phyloP scores from a whole-genome alignment of 2,888 invertebrate genomes.

The Agrotis segetum region DNA sequence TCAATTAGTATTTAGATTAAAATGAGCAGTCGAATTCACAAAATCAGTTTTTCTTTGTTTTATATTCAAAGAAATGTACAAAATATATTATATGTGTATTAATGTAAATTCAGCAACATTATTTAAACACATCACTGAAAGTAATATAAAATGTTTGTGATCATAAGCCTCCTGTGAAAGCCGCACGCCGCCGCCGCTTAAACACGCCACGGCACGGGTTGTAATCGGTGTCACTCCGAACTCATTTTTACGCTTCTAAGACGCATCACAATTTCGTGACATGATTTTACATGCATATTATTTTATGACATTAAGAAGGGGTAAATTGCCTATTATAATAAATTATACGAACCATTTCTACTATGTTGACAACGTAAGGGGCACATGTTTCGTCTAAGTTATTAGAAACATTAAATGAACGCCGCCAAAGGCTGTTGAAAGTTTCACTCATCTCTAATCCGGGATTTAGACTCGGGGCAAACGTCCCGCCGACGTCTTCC shows the following conservation, averaged over 20 bases:
- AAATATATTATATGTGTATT: too few species aligned
- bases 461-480: conserved; percentile 42
- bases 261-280: conserved; percentile 1
- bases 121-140: not conserved
- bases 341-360: not conserved
- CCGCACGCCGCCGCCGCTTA: not conserved
- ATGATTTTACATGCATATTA: conserved; percentile 10
- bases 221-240: conserved; percentile 37
- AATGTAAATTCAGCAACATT: not conserved
- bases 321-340: conserved; percentile 14
- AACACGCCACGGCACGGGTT: conserved; percentile 4
- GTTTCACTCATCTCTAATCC: conserved; percentile 49
- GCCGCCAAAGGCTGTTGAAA: conserved; percentile 37
- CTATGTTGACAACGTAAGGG: not conserved
- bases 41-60: not conserved
- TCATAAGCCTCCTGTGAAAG: not conserved
- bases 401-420: conserved; percentile 2
- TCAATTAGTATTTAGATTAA: not conserved
- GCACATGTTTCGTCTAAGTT: not conserved
- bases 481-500: conserved; percentile 33
- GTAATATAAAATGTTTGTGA: conserved; percentile 3
- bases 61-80: too few species aligned
- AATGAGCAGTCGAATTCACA: not conserved
- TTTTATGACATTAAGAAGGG: not conserved
- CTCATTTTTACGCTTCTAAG: conserved; percentile 25